Evolutionary conservation across 2,888 invertebrate genomes (phyloP).

Genomic region (Tenthredo scrophulariae): DNA sequence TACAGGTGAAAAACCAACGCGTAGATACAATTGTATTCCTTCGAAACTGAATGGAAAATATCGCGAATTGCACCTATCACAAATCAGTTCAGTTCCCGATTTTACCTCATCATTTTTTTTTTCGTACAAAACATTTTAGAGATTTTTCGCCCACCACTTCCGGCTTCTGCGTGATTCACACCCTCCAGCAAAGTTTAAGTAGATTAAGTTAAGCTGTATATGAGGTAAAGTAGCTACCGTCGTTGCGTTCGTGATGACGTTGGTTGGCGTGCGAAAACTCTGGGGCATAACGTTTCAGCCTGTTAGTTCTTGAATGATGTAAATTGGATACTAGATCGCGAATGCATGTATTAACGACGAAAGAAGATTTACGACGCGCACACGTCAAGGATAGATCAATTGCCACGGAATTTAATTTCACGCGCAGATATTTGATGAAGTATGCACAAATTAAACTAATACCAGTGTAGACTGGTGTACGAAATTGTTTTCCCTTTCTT

Average conservation of each 20-base stretch:
- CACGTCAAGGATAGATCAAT: constrained; percentile 28
- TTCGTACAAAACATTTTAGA: background rate
- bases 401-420: background rate
- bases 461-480: background rate
- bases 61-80: background rate
- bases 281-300: constrained; percentile 16
- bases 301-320: constrained; percentile 38
- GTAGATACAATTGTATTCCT: background rate
- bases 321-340: constrained; percentile 28
- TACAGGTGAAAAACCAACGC: background rate
- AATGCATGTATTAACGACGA: constrained; percentile 7
- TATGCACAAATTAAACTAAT: background rate
- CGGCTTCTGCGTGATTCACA: background rate
- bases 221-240: background rate
- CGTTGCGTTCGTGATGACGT: background rate
- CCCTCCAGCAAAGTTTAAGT: constrained; percentile 16
- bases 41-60: background rate
- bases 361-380: constrained; percentile 13
- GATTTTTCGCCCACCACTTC: background rate
- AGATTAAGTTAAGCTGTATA: constrained; percentile 23
- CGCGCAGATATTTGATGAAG: constrained; percentile 13
- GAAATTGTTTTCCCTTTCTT: background rate
- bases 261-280: constrained; percentile 8
- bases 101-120: background rate
- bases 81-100: background rate